These are phyloP conservation scores for Tridacna crocea DNA, from an alignment of 2,888 invertebrate species.

Conservation along the genomic window DNA sequence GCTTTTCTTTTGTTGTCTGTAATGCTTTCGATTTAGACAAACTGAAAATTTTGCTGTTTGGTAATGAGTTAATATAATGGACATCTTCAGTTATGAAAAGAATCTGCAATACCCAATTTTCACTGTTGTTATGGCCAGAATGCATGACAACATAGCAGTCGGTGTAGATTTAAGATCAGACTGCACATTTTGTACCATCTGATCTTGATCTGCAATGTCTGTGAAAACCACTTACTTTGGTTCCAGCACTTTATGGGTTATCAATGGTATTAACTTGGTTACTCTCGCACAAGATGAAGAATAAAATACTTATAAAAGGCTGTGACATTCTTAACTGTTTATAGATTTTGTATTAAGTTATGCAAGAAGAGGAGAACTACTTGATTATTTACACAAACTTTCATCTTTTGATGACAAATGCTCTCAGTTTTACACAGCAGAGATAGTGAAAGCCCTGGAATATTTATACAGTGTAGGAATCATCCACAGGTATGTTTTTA, in stretches of 20 bases:
- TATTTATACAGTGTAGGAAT: slow-evolving; percentile 94
- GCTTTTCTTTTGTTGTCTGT: neutral
- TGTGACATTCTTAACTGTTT: slow-evolving; percentile 8
- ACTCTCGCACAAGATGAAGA: too few relatives aligned
- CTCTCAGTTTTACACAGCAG: slow-evolving; percentile 97
- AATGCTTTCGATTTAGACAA: neutral
- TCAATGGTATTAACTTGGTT: too few relatives aligned
- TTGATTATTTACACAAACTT: slow-evolving; percentile 95
- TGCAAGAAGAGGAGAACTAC: slow-evolving; percentile 97
- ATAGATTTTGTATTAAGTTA: slow-evolving; percentile 96
- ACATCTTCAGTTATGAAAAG: too few relatives aligned
- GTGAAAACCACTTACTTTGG: too few relatives aligned
- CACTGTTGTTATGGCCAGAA: too few relatives aligned
- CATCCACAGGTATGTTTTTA: slow-evolving; percentile 90
- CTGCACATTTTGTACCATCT: too few relatives aligned
- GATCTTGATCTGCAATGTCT: too few relatives aligned
- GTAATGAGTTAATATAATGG: neutral
- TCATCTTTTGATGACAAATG: slow-evolving; percentile 94
- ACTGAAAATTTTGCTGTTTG: neutral
- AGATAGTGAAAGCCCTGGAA: slow-evolving; percentile 95
- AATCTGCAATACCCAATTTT: too few relatives aligned
- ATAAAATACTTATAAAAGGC: neutral
- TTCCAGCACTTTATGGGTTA: too few relatives aligned
- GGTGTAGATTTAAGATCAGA: too few relatives aligned
- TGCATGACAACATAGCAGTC: too few relatives aligned